Conservation (phyloP, 2,113 vertebrate species). For the Myocastor coypus region DNA sequence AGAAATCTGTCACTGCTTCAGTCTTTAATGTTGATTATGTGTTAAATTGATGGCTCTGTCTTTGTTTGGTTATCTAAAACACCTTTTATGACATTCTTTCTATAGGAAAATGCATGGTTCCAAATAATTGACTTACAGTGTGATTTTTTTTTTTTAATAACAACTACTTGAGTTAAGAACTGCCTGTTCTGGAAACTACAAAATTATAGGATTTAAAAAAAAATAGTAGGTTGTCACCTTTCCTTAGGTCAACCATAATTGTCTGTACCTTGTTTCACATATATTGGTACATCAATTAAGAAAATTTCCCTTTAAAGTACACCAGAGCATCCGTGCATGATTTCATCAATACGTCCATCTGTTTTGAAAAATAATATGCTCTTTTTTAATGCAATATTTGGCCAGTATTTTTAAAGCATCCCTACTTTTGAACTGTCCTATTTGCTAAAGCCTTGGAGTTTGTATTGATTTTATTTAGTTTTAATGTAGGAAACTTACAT, state of each 20-base stretch:
- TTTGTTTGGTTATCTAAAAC: constrained; percentile 54
- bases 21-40: constrained; percentile 5
- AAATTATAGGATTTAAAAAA: constrained; percentile 17
- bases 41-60: constrained; percentile 34
- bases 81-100: constrained; percentile 59
- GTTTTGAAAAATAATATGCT: constrained; percentile 48
- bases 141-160: constrained; percentile 39
- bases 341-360: constrained; percentile 7
- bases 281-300: constrained; percentile 47
- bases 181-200: constrained; percentile 41
- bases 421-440: constrained; percentile 12
- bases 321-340: constrained; percentile 15
- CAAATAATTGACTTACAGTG: constrained; percentile 63
- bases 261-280: background rate
- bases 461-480: background rate
- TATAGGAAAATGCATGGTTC: constrained; percentile 54
- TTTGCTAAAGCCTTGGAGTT: constrained; percentile 22
- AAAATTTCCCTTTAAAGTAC: constrained; percentile 58
- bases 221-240: background rate
- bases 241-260: constrained; percentile 1
- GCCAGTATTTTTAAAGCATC: constrained; percentile 32
- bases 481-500: constrained; percentile 35
- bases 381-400: constrained; percentile 45
- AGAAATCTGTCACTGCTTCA: constrained; percentile 12
- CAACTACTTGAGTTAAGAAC: constrained; percentile 28